Evolutionary conservation across 2,113 vertebrate genomes (phyloP).

Genomic region (Delphinus delphis): DNA sequence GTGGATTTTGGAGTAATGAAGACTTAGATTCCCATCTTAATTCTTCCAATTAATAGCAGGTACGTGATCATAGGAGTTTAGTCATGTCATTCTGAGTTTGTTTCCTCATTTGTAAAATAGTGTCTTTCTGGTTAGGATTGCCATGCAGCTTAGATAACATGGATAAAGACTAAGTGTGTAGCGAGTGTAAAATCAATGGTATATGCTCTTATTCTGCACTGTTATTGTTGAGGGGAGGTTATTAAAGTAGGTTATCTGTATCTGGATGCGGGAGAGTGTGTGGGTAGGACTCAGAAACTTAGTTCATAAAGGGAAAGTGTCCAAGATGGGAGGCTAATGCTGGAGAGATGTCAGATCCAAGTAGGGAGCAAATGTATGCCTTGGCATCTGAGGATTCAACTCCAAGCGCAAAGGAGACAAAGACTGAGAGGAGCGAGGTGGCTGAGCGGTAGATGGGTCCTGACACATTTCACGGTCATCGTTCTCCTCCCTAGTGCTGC

Average conservation of each 20-base stretch:
- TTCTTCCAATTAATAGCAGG: neutral
- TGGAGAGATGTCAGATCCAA: neutral
- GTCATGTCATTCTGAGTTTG: neutral
- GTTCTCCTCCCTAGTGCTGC: neutral
- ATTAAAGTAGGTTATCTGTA: neutral
- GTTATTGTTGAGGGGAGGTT: neutral
- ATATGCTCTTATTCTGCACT: neutral
- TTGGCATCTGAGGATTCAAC: neutral
- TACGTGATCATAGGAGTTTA: neutral
- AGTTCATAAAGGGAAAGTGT: neutral
- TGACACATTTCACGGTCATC: neutral
- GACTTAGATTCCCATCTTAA: neutral
- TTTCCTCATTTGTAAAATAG: neutral
- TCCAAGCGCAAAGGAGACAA: neutral
- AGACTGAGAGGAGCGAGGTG: neutral
- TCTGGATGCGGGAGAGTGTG: neutral
- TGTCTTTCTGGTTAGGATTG: neutral
- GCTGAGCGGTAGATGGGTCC: neutral
- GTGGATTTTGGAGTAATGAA: neutral
- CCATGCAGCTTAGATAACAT: neutral
- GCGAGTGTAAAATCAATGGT: neutral
- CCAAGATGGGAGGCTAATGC: neutral
- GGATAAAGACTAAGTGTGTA: neutral
- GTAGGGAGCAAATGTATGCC: neutral
- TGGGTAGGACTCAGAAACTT: neutral